Percentiles rank a stretch among this genome's conserved stretches.
These are phyloP conservation scores for Laticauda laticaudata DNA, from an alignment of 2,113 vertebrate genomes.

Conservation along the genomic window DNA sequence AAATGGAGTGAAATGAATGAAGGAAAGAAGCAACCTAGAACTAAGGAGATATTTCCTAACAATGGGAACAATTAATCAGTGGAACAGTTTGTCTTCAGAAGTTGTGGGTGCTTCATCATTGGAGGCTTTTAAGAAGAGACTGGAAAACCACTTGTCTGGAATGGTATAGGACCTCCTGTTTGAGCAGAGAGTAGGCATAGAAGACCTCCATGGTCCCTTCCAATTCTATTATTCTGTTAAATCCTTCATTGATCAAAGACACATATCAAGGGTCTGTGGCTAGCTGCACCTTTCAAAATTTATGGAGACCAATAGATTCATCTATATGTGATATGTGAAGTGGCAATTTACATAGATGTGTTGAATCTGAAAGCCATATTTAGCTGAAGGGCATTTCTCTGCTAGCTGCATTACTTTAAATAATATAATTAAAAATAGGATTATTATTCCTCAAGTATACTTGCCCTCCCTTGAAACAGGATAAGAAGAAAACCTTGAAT, in stretches of 20 bases:
- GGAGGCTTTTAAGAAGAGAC: too few species aligned
- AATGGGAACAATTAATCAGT: too few species aligned
- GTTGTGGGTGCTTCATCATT: too few species aligned
- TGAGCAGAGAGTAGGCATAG: too few species aligned
- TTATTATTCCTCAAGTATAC: neutral
- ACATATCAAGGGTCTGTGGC: neutral
- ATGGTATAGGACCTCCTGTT: too few species aligned
- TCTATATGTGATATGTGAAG: neutral
- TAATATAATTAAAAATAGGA: slow-evolving; percentile 30
- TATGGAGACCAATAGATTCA: too few species aligned
- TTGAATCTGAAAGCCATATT: neutral
- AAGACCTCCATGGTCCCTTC: too few species aligned
- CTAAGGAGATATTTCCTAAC: too few species aligned
- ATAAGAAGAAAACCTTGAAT: neutral
- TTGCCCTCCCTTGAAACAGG: slow-evolving; percentile 22
- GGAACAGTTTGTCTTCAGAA: too few species aligned
- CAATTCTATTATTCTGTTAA: neutral
- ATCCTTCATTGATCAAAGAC: neutral
- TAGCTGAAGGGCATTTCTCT: neutral
- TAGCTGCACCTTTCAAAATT: neutral
- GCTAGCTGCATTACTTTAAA: slow-evolving; percentile 22
- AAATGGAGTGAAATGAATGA: too few species aligned
- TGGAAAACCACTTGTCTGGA: too few species aligned
- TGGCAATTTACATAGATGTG: neutral
- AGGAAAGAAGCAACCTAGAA: too few species aligned